Conservation (phyloP, 1,140 invertebrate genomes). For the Harlomillsia oculata region DNA sequence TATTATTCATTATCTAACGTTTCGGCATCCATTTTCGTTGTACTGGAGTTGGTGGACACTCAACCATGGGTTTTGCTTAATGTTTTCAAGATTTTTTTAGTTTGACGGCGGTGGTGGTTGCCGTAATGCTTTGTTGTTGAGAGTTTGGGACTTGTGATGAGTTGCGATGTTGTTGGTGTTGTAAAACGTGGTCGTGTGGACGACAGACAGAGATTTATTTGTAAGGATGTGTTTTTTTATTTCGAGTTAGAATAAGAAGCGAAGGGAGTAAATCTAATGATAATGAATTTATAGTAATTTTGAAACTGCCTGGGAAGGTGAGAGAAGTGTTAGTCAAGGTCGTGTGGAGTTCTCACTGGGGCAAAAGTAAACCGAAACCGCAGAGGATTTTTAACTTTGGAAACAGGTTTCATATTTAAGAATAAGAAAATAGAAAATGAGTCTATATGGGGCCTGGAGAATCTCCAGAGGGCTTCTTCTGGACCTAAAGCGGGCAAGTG, state of each 20-base stretch:
- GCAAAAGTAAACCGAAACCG: slow-evolving; percentile 14
- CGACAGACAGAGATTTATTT: slow-evolving; percentile 7
- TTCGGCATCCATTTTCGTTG: too few relatives aligned
- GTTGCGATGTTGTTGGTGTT: too few relatives aligned
- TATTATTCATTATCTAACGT: too few relatives aligned
- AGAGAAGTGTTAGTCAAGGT: slow-evolving; percentile 7
- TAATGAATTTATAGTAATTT: slow-evolving; percentile 5
- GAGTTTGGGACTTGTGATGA: too few relatives aligned
- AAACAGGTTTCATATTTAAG: slow-evolving; percentile 13
- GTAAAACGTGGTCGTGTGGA: neutral
- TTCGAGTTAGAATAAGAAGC: neutral
- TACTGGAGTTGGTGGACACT: too few relatives aligned
- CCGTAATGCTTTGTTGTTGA: too few relatives aligned
- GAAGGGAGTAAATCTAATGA: slow-evolving; percentile 5
- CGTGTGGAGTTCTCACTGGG: slow-evolving; percentile 4
- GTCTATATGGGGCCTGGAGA: too few relatives aligned
- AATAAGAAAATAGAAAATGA: too few relatives aligned
- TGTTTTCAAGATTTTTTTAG: too few relatives aligned
- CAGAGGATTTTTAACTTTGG: neutral
- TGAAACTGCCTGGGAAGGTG: neutral
- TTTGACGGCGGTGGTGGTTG: too few relatives aligned
- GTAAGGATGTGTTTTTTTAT: neutral
- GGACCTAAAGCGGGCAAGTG: neutral
- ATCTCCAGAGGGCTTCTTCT: neutral
- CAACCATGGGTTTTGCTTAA: too few relatives aligned